Percentiles rank a stretch among this genome's conserved stretches.
phyloP scores from a whole-genome alignment of 2,113 vertebrate genomes.

The Hoplias malabaricus region DNA sequence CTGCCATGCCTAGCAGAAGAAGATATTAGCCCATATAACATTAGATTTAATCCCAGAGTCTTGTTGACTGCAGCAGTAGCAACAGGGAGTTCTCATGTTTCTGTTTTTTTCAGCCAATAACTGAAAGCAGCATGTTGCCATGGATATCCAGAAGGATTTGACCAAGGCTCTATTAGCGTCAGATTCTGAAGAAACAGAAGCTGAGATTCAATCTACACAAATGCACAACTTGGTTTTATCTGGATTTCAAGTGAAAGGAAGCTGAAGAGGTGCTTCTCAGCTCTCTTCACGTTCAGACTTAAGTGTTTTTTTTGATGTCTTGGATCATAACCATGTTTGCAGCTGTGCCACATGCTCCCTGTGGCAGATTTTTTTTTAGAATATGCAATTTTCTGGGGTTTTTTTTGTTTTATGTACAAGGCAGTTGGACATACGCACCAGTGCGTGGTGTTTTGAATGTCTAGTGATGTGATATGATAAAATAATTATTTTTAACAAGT shows the following conservation, averaged over 20 bases:
- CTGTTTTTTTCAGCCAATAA: conserved; percentile 11
- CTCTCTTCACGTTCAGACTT: too few relatives aligned
- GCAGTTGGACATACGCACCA: too few relatives aligned
- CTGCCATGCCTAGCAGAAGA: conserved; percentile 4
- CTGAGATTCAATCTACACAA: conserved; percentile 2
- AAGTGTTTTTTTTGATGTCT: too few relatives aligned
- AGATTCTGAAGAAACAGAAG: background rate
- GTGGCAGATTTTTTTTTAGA: too few relatives aligned
- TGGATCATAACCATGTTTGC: too few relatives aligned
- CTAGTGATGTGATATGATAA: too few relatives aligned
- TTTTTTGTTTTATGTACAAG: too few relatives aligned
- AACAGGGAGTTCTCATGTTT: background rate
- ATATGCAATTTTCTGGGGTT: too few relatives aligned
- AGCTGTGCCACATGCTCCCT: too few relatives aligned
- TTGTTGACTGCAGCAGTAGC: background rate
- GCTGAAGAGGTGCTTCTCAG: background rate
- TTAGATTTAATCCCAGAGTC: background rate
- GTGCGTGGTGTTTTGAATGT: too few relatives aligned
- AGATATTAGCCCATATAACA: background rate
- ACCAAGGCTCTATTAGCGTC: background rate
- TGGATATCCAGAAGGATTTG: background rate
- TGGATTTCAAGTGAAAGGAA: background rate
- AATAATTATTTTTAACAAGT: too few relatives aligned
- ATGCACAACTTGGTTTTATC: background rate
- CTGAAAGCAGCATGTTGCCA: background rate